Percentiles rank a stretch among this genome's conserved stretches.
Conservation (phyloP, 2,113 vertebrate genomes). For the Rousettus leschenaultii region DNA sequence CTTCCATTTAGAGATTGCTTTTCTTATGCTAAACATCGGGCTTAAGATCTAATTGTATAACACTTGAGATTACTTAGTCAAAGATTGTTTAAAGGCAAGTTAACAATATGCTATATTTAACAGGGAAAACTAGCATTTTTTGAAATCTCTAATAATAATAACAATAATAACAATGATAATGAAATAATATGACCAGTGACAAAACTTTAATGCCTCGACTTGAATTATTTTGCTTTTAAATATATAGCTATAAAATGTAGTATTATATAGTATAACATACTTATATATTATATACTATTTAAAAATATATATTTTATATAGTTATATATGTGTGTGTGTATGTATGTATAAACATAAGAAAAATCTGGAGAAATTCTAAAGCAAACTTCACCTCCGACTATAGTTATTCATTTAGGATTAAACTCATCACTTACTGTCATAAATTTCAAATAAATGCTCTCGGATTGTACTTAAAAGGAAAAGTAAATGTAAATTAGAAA, state of each 20-base stretch:
- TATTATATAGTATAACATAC: not conserved
- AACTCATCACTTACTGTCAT: not conserved
- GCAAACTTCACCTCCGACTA: not conserved
- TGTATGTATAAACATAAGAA: not conserved
- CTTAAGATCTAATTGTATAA: not conserved
- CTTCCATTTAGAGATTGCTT: not conserved
- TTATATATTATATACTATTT: not conserved
- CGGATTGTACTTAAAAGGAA: not conserved
- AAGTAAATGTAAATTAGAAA: slow-evolving; percentile 27
- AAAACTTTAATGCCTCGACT: not conserved
- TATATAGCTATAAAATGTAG: not conserved
- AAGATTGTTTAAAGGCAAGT: not conserved
- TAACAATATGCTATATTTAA: not conserved
- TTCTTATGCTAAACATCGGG: not conserved
- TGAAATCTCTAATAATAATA: not conserved
- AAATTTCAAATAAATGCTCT: slow-evolving; percentile 23
- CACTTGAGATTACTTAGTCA: not conserved
- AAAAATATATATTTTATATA: not conserved
- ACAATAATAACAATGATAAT: not conserved
- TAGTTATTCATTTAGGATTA: not conserved
- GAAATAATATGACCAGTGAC: not conserved
- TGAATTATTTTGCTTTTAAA: not conserved
- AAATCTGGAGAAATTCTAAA: not conserved
- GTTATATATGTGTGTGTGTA: too few species aligned
- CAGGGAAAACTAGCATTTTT: not conserved